These are phyloP conservation scores for Aphelinus certus DNA, from an alignment of 1,140 invertebrate genomes.

Conservation along the genomic window DNA sequence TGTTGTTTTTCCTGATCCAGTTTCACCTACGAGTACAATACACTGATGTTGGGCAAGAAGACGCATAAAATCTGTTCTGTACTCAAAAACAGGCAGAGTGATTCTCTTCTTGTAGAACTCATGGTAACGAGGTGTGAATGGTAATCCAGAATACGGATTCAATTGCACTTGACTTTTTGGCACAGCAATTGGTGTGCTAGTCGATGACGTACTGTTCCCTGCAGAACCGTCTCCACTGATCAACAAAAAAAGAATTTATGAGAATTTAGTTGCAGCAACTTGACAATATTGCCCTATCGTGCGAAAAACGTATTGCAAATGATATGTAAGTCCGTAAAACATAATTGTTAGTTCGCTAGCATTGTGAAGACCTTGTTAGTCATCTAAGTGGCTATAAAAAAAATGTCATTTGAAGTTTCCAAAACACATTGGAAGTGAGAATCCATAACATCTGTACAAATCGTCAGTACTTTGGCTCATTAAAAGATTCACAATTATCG, in stretches of 20 bases:
- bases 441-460: no score
- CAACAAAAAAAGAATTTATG: not conserved
- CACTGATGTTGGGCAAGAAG: constrained; percentile 89
- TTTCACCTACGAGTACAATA: constrained; percentile 95
- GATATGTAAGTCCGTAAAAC: no score
- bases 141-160: constrained; percentile 79
- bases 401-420: no score
- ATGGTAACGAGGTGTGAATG: constrained; percentile 84
- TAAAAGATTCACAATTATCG: no score
- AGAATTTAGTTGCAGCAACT: not conserved
- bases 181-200: constrained; percentile 55
- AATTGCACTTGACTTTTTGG: constrained; percentile 68
- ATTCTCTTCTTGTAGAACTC: constrained; percentile 89
- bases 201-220: constrained; percentile 48
- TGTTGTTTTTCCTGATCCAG: constrained; percentile 97
- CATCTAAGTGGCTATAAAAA: no score
- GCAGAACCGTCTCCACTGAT: constrained; percentile 46
- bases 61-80: constrained; percentile 95
- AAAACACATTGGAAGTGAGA: no score
- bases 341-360: no score
- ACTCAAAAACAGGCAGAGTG: constrained; percentile 96
- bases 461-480: no score
- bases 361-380: no score
- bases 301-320: no score
- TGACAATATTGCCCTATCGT: no score